phyloP scores from a whole-genome alignment of 2,888 invertebrate species.

The Sminthurides aquaticus region DNA sequence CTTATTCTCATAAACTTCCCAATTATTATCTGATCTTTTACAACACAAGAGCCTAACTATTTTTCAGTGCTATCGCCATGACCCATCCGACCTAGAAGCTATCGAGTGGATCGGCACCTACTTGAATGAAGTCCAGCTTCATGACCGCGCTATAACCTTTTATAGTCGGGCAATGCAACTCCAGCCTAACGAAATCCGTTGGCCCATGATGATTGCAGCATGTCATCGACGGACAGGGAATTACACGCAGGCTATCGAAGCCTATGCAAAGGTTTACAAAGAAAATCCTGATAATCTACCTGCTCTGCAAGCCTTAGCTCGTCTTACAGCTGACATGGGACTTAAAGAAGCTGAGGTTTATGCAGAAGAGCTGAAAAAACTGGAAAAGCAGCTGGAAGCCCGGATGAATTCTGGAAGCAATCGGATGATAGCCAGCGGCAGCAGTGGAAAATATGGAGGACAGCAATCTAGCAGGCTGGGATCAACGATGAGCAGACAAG shows the following conservation, averaged over 20 bases:
- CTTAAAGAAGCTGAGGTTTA: constrained; percentile 82
- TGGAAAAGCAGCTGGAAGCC: constrained; percentile 48
- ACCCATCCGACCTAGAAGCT: constrained; percentile 64
- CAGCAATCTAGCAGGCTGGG: constrained; percentile 24
- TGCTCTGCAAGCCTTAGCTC: constrained; percentile 78
- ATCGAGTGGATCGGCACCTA: constrained; percentile 85
- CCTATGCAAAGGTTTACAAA: constrained; percentile 66
- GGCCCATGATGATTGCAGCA: constrained; percentile 77
- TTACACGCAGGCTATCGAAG: constrained; percentile 57
- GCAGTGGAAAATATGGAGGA: constrained; percentile 24
- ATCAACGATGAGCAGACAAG: constrained; percentile 23
- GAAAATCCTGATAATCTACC: constrained; percentile 92
- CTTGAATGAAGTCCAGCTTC: constrained; percentile 77
- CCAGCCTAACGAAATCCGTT: constrained; percentile 72
- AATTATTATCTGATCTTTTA: constrained; percentile 9
- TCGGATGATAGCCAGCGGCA: constrained; percentile 12
- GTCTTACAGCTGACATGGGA: constrained; percentile 80
- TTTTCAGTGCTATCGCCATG: constrained; percentile 61
- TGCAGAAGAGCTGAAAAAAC: constrained; percentile 72
- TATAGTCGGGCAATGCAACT: constrained; percentile 71
- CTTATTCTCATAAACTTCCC: constrained; percentile 12
- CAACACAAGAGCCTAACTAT: not conserved
- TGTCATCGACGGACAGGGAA: constrained; percentile 75
- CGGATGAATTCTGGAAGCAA: constrained; percentile 38
- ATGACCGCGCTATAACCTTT: constrained; percentile 75